These are phyloP conservation scores for Meloidogyne exigua DNA, from an alignment of 1,140 invertebrate genomes.

Conservation along the genomic window DNA sequence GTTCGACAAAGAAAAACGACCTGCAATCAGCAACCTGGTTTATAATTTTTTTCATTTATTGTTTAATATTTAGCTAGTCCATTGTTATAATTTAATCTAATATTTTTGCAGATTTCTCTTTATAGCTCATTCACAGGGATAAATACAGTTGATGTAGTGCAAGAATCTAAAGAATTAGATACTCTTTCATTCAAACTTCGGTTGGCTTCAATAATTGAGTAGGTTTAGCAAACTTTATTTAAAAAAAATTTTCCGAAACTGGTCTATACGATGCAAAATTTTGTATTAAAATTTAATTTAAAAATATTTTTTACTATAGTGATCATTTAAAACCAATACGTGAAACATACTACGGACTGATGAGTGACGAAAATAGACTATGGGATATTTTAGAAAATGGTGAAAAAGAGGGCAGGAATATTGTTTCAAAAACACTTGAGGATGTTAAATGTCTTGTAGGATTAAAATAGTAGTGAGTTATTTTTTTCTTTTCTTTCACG, in stretches of 20 bases:
- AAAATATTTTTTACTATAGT: background rate
- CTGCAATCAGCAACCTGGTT: conserved; percentile 47
- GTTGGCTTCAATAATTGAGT: conserved; percentile 11
- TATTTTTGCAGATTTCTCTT: conserved; percentile 28
- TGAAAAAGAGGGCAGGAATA: background rate
- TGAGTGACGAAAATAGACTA: background rate
- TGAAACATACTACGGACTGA: background rate
- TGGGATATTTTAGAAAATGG: background rate
- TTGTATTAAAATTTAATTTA: too few relatives aligned
- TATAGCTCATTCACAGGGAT: conserved; percentile 28
- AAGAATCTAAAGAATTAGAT: conserved; percentile 30
- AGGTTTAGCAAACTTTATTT: background rate
- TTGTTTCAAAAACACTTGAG: conserved; percentile 29
- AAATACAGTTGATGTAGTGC: conserved; percentile 24
- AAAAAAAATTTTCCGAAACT: background rate
- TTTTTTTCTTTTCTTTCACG: too few relatives aligned
- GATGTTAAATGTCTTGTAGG: conserved; percentile 46
- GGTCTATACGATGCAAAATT: background rate
- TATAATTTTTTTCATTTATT: too few relatives aligned
- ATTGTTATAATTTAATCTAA: too few relatives aligned
- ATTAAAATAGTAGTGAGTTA: too few relatives aligned
- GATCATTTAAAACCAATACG: conserved; percentile 11
- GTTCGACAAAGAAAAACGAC: conserved; percentile 47
- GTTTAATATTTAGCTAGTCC: background rate
- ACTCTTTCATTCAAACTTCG: conserved; percentile 38